phyloP scores from a whole-genome alignment of 2,797 vertebrate genomes.

The Synaphobranchus kaupii region DNA sequence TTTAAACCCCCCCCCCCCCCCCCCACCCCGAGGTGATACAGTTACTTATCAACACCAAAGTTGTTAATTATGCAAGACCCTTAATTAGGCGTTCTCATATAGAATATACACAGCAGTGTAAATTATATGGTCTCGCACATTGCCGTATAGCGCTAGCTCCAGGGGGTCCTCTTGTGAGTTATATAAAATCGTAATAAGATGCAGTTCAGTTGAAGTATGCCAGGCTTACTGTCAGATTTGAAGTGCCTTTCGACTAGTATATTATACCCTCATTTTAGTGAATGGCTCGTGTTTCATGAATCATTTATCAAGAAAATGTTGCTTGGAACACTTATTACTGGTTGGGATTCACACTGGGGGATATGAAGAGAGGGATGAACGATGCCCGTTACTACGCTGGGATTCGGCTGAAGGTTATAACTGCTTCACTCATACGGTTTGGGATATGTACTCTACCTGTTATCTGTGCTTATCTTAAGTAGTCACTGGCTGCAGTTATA shows the following conservation, averaged over 20 bases:
- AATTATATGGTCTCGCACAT: neutral
- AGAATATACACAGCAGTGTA: neutral
- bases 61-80: neutral
- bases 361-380: neutral
- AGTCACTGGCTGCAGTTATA: neutral
- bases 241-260: slow-evolving; percentile 11
- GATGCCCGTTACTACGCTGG: neutral
- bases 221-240: neutral
- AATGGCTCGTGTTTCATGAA: neutral
- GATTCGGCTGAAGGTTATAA: neutral
- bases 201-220: slow-evolving; percentile 13
- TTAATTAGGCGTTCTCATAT: slow-evolving; percentile 16
- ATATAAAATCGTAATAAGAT: slow-evolving; percentile 1
- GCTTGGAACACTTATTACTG: neutral
- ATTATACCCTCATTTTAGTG: slow-evolving; percentile 16
- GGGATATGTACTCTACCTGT: neutral
- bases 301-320: slow-evolving; percentile 11
- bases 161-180: neutral
- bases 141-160: neutral
- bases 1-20: no score
- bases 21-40: neutral
- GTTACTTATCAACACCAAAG: slow-evolving; percentile 18
- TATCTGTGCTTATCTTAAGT: neutral
- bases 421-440: neutral
- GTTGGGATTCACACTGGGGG: slow-evolving; percentile 1